Base-by-base conservation (phyloP, 2,888 invertebrate genomes). In the Mythimna pallens region DNA sequence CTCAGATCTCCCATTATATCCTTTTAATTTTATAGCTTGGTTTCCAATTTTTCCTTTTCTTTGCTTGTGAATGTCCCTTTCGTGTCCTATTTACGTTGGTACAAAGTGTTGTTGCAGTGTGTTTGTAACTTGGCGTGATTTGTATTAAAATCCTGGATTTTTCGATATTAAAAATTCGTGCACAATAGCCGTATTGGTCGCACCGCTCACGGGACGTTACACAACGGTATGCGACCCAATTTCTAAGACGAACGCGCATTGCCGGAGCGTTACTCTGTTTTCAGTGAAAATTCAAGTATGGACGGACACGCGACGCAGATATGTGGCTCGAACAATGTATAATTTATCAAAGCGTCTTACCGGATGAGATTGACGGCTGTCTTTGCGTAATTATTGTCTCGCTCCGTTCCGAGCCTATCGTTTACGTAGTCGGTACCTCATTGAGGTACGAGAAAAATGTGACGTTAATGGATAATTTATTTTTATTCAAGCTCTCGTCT, bases 211-310 rank as follows among this genome's bases (percentile, higher is more conserved):
- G 87, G 88, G 90, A 89, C 83, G 81, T 88, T 88, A 81, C 86
- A 84, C 88, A 89, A 88, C 76, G 87, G 87, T 84, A 88, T 88
- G 88, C 89, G 92, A 90, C 92, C 91, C 86, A 90, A 91, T 91
- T 92, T 90, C 88, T 88, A 89, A 85, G 85, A 86, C 65, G 78
- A 84, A 82, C 80, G 84, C 80, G 84, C 84, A 88, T 86, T 85
- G 86, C 59, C 82, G 84, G 81, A 87, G 85, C 84, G 86, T 89
- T 87, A 85, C 85, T 87, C 85, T 74, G 89, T 89, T 91, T 90
- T 90, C 88, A 91, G 88, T 91, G 89, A 91, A 91, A 92, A 88
- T 87, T 83, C 76, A 83, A 72, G 73, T 70, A 69, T 68, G 65
- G 65, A 76, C 83, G 74, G 77, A 87, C 90, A 87, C 90, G 88